A percentile compares a stretch with the other conserved stretches of the same genome.
phyloP scores from a whole-genome alignment of 2,113 vertebrate species.

The Pseudolaguvia tuberculata region DNA sequence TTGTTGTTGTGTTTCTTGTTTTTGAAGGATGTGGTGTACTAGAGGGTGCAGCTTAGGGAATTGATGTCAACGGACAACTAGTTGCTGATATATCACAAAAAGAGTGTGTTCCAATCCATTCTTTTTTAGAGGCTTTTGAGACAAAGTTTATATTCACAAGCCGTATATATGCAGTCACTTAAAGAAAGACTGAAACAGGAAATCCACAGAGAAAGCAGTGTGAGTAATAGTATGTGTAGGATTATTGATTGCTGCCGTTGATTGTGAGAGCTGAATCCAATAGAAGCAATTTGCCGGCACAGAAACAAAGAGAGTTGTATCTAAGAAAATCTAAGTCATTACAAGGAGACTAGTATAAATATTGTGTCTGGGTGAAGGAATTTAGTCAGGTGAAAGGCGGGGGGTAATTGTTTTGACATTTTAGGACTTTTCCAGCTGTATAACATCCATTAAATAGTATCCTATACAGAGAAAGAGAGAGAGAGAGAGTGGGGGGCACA shows the following conservation, averaged over 20 bases:
- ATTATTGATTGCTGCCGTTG: conserved; percentile 49
- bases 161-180: conserved; percentile 1
- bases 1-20: conserved; percentile 21
- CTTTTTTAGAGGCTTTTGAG: neutral
- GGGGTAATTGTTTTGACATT: conserved; percentile 1
- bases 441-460: conserved; percentile 25
- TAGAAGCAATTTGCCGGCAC: conserved; percentile 48
- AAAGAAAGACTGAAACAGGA: neutral
- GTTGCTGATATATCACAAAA: conserved; percentile 2
- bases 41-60: conserved; percentile 21
- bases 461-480: neutral
- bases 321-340: conserved; percentile 33
- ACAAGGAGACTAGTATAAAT: conserved; percentile 19
- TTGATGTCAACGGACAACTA: conserved; percentile 28
- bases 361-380: conserved; percentile 12
- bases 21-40: conserved; percentile 33
- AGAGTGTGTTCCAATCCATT: conserved; percentile 10
- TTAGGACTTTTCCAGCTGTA: neutral
- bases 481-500: neutral
- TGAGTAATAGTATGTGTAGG: conserved; percentile 41
- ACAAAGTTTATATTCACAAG: conserved; percentile 19
- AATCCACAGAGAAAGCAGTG: conserved; percentile 24
- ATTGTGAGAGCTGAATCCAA: conserved; percentile 49
- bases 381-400: conserved; percentile 12
- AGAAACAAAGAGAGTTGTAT: conserved; percentile 29